These are phyloP conservation scores for Aratinga solstitialis DNA, from an alignment of 2,797 vertebrate species.

Conservation along the genomic window DNA sequence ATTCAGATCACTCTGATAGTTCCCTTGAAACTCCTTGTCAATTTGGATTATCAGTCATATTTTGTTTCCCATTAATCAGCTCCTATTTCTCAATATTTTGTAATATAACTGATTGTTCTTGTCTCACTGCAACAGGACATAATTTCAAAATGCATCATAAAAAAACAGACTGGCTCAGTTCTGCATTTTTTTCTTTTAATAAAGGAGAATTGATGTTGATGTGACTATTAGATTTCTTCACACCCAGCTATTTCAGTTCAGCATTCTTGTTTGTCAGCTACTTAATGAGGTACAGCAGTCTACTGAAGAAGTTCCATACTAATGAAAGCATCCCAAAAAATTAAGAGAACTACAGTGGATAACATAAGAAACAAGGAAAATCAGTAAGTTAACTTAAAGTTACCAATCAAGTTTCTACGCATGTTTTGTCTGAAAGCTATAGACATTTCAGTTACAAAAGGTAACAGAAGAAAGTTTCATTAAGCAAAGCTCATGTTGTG, in stretches of 20 bases:
- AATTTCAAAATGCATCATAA: not conserved
- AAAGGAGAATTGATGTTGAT: not conserved
- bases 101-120: not conserved
- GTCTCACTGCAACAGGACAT: not conserved
- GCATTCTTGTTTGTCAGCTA: not conserved
- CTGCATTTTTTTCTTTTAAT: not conserved
- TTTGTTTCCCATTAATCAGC: not conserved
- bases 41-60: not conserved
- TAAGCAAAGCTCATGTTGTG: not conserved
- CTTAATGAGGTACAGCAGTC: not conserved
- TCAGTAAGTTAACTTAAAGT: too few species aligned
- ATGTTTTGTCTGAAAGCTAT: not conserved
- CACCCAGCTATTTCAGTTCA: not conserved
- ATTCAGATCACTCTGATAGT: not conserved
- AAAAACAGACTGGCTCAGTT: not conserved
- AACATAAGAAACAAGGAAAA: not conserved
- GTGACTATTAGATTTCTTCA: not conserved
- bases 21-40: slow-evolving; percentile 21
- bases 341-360: not conserved
- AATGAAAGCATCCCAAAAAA: not conserved
- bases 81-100: not conserved
- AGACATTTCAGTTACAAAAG: not conserved
- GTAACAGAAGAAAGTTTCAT: not conserved
- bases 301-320: not conserved
- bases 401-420: not conserved